Base-by-base conservation (phyloP, 2,113 vertebrate genomes). In the Saccopteryx bilineata region DNA sequence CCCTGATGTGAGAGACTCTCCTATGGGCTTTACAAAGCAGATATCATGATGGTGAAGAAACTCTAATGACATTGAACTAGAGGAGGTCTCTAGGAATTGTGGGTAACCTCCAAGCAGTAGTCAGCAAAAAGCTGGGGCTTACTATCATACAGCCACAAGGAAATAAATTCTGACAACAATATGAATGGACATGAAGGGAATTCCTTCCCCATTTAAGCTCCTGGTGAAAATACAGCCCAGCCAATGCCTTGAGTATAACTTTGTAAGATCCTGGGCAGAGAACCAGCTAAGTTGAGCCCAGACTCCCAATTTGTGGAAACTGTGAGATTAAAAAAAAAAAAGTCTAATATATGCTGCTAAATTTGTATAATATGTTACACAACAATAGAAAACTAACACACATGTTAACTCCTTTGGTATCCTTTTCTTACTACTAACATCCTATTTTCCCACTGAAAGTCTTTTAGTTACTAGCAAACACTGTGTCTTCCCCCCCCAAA, bases 1-100 rank as follows among this genome's bases (percentile, higher is more conserved):
- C 63, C 9, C 28, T 66, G n/a, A 79, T 52, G 9, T 68, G 56
- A 68, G 7, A 93, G 33, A 28, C 9, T 54, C 24, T 15, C 14
- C 10, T 46, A 9, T 13, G 10, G 46, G 7, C 28, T 50, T 50
- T 46, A 10, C 15, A 9, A 33, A 71, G 15, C 28, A 39, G 21
- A 4, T 13, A 10, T 15, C 39, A 4, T 23, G 13, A 1, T 23
- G 26, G 19, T 18, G 19, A 69, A 86, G 54, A 87, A 79, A 10
- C 17, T 10, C 33, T 1, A 5, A 8, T 0, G 11, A 1, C 9
- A 0, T 4, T 3, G 31, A 39, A 54, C 33, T 50, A 33, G 11
- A 48, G 26, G n/a, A 2, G 11, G 8, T 18, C 48, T 48, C 50
- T 26, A 52, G 50, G 69, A 87, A 63, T 61, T 61, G 3, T 54